Evolutionary conservation across 2,888 invertebrate genomes (phyloP).

Genomic region (Lasioglossum morio): DNA sequence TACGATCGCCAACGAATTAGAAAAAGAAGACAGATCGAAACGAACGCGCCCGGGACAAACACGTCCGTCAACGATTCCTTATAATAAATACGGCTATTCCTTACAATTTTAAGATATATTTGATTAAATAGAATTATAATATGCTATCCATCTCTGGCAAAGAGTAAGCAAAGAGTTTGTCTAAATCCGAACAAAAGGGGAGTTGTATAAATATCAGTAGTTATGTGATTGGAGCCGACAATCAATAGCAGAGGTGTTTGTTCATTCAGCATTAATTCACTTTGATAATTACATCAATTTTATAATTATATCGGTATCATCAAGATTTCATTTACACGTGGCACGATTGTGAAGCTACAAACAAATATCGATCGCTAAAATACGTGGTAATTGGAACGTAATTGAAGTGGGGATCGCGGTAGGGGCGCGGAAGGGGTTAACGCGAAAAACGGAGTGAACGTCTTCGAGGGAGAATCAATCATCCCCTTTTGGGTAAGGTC

Average conservation of each 20-base stretch:
- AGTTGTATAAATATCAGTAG: not conserved
- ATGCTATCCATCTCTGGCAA: no score
- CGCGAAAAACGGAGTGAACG: not conserved
- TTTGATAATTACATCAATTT: not conserved
- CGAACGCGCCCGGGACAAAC: no score
- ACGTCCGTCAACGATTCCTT: no score
- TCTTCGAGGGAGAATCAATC: slow-evolving; percentile 2
- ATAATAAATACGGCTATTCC: no score
- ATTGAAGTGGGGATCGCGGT: not conserved
- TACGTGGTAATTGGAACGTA: not conserved
- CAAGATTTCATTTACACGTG: not conserved
- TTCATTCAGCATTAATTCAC: not conserved
- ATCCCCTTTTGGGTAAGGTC: not conserved
- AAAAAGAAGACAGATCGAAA: no score
- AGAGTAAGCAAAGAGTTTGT: not conserved
- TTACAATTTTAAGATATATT: no score
- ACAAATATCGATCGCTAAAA: not conserved
- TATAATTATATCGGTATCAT: not conserved
- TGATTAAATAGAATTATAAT: no score
- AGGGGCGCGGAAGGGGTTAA: not conserved
- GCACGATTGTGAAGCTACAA: not conserved
- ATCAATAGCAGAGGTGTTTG: not conserved
- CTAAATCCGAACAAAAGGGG: not conserved
- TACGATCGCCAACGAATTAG: no score
- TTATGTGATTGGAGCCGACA: not conserved